Evolutionary conservation across 2,113 vertebrate genomes (phyloP), one percentile per base, ranked within the genome.

Genomic region (Penelope pileata): DNA sequence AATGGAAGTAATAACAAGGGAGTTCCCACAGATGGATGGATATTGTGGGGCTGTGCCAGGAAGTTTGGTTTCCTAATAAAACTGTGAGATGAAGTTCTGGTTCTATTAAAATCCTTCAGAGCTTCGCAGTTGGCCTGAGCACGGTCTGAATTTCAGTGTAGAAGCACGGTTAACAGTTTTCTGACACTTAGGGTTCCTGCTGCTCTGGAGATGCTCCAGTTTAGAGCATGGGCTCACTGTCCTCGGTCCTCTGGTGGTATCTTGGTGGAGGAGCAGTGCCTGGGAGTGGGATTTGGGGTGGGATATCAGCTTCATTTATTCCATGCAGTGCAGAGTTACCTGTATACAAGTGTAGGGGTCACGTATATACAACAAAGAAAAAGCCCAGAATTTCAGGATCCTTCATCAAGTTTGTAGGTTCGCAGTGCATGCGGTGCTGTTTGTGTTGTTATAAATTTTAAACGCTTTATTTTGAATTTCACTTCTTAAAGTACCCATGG

Each of bases 1-100:
- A 90, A n/a, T 95, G 64, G 88, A 95, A 94, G 56, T 83, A 80
- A 45, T 90, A 96, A 88, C 80, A 81, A 88, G 90, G 89, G 95
- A 94, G 93, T 96, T 96, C 86, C 94, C 94, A 88, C 88, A 93
- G 60, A 90, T 78, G 75, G 76, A 50, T 97, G 80, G 60, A 74
- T 90, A 53, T 72, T 50, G 11, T 90, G 72, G 75, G 67, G 9
- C 38, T 87, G 91, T 91, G 87, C 90, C 90, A 91, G 94, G 87
- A 94, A 83, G 90, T 76, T 88, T 78, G 73, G 30, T 48, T 94
- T 95, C 95, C 83, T 87, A 79, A 69, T 76, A 42, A 96, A 91
- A 87, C 54, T 32, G 14, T 56, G 22, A 88, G 62, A 59, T 2
- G 47, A 74, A 88, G 76, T 92, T 84, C 63, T 74, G 12, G 15